These are phyloP conservation scores for Copsychus sechellarum DNA, from an alignment of 2,113 vertebrate species.

Conservation along the genomic window DNA sequence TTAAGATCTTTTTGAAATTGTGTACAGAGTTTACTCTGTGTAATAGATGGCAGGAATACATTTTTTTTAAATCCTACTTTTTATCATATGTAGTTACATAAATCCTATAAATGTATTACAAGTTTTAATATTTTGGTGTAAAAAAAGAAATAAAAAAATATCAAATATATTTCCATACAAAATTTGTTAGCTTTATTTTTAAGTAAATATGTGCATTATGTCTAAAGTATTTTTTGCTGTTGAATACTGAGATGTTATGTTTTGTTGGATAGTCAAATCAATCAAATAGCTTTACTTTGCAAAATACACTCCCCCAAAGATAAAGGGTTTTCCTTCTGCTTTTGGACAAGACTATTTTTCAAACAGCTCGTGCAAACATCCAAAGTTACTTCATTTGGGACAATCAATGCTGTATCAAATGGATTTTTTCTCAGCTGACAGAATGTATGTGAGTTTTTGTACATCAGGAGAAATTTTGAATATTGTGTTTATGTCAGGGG, in stretches of 20 bases:
- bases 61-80: neutral
- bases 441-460: neutral
- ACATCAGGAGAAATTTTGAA: neutral
- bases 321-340: neutral
- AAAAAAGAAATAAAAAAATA: neutral
- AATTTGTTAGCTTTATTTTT: neutral
- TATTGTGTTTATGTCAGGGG: neutral
- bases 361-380: accelerated
- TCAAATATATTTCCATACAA: neutral
- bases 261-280: neutral
- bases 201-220: neutral
- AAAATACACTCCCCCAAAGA: neutral
- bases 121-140: neutral
- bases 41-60: neutral
- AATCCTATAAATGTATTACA: neutral
- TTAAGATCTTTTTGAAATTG: neutral
- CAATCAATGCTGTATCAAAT: neutral
- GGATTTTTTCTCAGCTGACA: neutral
- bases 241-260: neutral
- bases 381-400: neutral
- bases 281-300: neutral
- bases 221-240: neutral
- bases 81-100: neutral
- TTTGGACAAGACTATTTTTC: neutral
- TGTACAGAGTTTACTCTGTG: neutral